A percentile compares a stretch with the other conserved stretches of the same genome.
Evolutionary conservation across 2,888 invertebrate genomes (phyloP).

Genomic region (Diaphora mendica): DNA sequence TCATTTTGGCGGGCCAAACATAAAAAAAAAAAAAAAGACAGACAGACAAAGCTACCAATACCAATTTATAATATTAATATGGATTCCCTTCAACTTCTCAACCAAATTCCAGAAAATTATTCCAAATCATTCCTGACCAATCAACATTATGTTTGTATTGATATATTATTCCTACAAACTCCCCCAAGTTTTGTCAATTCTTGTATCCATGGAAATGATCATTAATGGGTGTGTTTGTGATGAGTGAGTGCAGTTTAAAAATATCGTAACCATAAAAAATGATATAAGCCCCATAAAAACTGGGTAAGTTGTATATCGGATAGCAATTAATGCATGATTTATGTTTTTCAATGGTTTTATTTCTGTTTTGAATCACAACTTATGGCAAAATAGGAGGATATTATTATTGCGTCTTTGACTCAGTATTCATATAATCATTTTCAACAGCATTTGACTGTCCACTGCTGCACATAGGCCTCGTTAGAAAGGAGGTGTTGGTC

Average conservation of each 20-base stretch:
- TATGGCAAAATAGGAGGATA: not conserved
- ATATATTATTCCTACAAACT: not conserved
- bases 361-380: not conserved
- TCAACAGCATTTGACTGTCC: no score
- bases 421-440: no score
- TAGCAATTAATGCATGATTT: not conserved
- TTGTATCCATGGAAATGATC: constrained; percentile 19
- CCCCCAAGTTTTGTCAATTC: constrained; percentile 26
- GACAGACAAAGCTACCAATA: no score
- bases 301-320: constrained; percentile 2
- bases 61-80: no score
- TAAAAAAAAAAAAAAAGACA: no score
- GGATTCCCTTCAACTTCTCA: no score
- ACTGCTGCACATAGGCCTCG: no score
- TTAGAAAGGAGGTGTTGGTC: no score
- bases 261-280: constrained; percentile 20
- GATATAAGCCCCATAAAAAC: constrained; percentile 25
- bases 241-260: constrained; percentile 22
- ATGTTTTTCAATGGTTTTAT: not conserved
- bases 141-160: no score
- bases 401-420: not conserved
- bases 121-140: no score
- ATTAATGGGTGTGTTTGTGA: not conserved
- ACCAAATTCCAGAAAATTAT: no score
- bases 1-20: no score